Evolutionary conservation across 2,797 vertebrate genomes (phyloP).

Genomic region (Tolypeutes matacus): DNA sequence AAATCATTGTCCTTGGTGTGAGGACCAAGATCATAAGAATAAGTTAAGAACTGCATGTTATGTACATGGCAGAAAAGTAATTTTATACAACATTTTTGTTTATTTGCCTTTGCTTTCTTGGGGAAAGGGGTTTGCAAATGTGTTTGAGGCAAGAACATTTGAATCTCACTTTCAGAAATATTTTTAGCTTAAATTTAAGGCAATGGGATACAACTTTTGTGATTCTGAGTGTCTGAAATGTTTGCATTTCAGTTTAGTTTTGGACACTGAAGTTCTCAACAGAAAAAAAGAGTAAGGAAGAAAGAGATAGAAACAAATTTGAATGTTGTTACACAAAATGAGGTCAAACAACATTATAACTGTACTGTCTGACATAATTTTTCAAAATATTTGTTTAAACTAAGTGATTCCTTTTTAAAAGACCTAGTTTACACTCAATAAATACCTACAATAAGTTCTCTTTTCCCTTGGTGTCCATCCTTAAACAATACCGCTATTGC

Average conservation of each 20-base stretch:
- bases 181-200: slow-evolving; percentile 17
- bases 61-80: background rate
- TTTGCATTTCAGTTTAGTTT: slow-evolving; percentile 27
- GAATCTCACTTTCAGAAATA: slow-evolving; percentile 7
- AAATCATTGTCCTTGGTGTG: background rate
- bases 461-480: background rate
- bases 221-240: background rate
- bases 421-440: background rate
- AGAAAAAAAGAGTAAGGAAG: background rate
- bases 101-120: slow-evolving; percentile 16
- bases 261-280: background rate
- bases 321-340: background rate
- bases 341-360: background rate
- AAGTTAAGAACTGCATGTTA: background rate
- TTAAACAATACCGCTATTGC: background rate
- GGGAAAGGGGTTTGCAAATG: background rate
- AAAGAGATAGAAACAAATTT: background rate
- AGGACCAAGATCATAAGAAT: background rate
- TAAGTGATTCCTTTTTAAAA: background rate
- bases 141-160: background rate
- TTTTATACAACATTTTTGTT: background rate
- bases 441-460: background rate
- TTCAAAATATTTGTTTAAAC: slow-evolving; percentile 1
- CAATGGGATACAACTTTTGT: background rate
- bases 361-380: background rate